Evolutionary conservation across 2,113 vertebrate species (phyloP).

Genomic region (Myxocyprinus asiaticus): DNA sequence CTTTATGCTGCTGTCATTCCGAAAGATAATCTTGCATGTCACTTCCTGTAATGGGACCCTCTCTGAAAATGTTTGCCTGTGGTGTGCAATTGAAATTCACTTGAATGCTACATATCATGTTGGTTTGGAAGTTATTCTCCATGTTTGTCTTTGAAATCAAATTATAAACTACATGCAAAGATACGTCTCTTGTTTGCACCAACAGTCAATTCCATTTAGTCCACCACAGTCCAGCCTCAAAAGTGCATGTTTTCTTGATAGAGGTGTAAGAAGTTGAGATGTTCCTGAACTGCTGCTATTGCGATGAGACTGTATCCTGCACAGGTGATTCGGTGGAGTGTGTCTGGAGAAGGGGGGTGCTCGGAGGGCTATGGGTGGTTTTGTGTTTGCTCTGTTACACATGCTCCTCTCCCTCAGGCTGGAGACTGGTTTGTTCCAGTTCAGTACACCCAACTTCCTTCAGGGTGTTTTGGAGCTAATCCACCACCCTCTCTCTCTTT

Average conservation of each 20-base stretch:
- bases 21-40: conserved; percentile 28
- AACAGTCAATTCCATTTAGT: neutral
- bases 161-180: neutral
- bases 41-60: conserved; percentile 34
- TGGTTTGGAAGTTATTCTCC: neutral
- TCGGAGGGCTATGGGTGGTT: conserved; percentile 25
- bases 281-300: neutral
- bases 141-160: conserved; percentile 20
- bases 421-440: conserved; percentile 55
- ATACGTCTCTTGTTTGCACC: conserved; percentile 6
- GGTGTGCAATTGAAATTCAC: neutral
- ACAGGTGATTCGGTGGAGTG: conserved; percentile 16
- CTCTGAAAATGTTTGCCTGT: neutral
- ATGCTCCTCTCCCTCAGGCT: conserved; percentile 22
- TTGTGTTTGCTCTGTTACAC: conserved; percentile 46
- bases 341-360: neutral
- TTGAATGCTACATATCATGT: conserved; percentile 7
- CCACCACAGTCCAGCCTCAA: neutral
- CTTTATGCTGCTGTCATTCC: conserved; percentile 45
- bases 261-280: neutral
- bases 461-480: conserved; percentile 56
- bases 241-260: no score
- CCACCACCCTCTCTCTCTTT: conserved; percentile 37
- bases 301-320: neutral
- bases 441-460: conserved; percentile 53